These are phyloP conservation scores for Enoplosus armatus DNA, from an alignment of 2,797 vertebrate genomes.

Conservation along the genomic window DNA sequence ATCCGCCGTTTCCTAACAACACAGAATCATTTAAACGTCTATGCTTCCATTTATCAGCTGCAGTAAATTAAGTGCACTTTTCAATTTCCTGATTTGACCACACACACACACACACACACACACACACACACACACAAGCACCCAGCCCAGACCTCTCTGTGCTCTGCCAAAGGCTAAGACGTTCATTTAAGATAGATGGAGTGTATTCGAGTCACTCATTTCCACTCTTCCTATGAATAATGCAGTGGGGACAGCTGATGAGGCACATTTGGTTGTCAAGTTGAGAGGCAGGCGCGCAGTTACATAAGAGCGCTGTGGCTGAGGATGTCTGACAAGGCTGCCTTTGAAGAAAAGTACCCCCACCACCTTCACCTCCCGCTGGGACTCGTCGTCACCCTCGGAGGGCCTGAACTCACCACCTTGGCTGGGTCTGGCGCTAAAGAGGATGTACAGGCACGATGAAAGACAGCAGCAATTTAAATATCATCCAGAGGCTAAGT, in stretches of 20 bases:
- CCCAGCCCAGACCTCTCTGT: not conserved
- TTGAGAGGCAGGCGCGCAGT: constrained; percentile 53
- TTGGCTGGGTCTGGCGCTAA: not conserved
- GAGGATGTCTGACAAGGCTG: constrained; percentile 50
- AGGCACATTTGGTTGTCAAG: constrained; percentile 67
- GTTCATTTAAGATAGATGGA: constrained; percentile 50
- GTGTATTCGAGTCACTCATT: constrained; percentile 53
- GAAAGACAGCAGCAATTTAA: constrained; percentile 29
- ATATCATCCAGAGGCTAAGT: constrained; percentile 7
- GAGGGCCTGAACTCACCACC: constrained; percentile 22
- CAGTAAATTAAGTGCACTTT: not conserved
- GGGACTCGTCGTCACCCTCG: not conserved
- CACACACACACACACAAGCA: not conserved
- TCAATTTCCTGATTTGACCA: not conserved
- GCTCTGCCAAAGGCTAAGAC: constrained; percentile 37
- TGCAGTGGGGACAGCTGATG: constrained; percentile 73
- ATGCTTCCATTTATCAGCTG: not conserved
- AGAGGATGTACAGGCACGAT: constrained; percentile 20
- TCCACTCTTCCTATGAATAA: constrained; percentile 68
- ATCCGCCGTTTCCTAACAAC: not conserved
- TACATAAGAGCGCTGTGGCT: constrained; percentile 52
- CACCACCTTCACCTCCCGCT: constrained; percentile 27
- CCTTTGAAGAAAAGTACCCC: constrained; percentile 52
- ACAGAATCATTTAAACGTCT: constrained; percentile 8
- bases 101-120: constrained; percentile 27